Evolutionary conservation across 2,113 vertebrate species (phyloP).

Genomic region (Heterotilapia buettikoferi): DNA sequence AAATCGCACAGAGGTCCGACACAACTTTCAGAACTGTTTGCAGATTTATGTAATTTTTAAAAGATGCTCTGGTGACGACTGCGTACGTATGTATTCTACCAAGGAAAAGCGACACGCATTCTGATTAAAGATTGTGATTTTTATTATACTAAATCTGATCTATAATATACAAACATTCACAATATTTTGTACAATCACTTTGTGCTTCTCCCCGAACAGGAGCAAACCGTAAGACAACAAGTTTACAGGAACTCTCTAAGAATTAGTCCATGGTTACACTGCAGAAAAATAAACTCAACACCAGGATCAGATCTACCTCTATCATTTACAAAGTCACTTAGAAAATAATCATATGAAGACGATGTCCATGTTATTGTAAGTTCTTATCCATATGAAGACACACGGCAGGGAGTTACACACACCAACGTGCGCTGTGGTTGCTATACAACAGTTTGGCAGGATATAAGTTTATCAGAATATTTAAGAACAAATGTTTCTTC

Average conservation of each 20-base stretch:
- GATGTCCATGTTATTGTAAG: slow-evolving; percentile 49
- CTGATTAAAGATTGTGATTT: slow-evolving; percentile 56
- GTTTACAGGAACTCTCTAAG: slow-evolving; percentile 62
- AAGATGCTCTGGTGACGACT: background rate
- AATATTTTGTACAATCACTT: slow-evolving; percentile 75
- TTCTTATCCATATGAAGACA: slow-evolving; percentile 36
- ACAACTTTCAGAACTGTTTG: background rate
- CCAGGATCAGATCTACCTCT: slow-evolving; percentile 58
- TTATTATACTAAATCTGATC: slow-evolving; percentile 74
- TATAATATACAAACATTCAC: slow-evolving; percentile 76
- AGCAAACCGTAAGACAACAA: slow-evolving; percentile 64
- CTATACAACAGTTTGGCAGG: slow-evolving; percentile 39
- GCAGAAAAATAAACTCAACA: slow-evolving; percentile 72
- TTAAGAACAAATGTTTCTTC: slow-evolving; percentile 30
- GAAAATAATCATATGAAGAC: slow-evolving; percentile 68
- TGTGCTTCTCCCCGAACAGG: slow-evolving; percentile 59
- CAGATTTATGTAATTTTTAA: background rate
- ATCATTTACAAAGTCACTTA: slow-evolving; percentile 68
- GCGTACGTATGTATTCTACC: background rate
- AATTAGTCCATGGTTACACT: slow-evolving; percentile 55
- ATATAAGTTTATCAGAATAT: slow-evolving; percentile 26
- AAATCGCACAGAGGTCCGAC: background rate
- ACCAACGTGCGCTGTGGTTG: slow-evolving; percentile 27
- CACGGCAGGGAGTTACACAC: slow-evolving; percentile 33
- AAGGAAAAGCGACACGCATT: background rate